Conservation (phyloP, 2,797 vertebrate species). For the Semotilus atromaculatus region DNA sequence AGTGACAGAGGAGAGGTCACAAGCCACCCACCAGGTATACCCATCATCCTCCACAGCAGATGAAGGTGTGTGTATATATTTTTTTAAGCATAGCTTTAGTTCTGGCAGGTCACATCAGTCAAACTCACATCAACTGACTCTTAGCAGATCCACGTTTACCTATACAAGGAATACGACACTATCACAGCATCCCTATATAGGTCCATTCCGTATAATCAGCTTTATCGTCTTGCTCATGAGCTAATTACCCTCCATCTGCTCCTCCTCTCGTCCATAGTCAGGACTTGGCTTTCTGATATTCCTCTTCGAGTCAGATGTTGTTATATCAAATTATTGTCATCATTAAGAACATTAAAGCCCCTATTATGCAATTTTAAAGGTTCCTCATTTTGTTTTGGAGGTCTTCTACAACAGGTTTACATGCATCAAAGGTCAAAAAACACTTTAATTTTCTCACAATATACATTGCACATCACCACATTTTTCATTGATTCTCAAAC, state of each 20-base stretch:
- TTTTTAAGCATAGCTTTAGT: not conserved
- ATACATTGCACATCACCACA: no score
- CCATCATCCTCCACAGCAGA: constrained; percentile 82
- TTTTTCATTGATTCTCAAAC: no score
- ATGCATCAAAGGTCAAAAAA: no score
- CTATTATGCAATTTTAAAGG: no score
- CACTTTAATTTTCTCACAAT: no score
- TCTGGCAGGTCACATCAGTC: not conserved
- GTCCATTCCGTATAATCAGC: not conserved
- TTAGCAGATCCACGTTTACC: not conserved
- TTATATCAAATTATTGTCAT: not conserved
- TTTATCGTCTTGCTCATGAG: not conserved
- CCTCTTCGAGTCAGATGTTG: not conserved
- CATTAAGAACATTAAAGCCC: not conserved
- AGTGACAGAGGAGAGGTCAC: constrained; percentile 87
- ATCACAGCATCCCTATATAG: not conserved
- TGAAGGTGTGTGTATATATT: constrained; percentile 82
- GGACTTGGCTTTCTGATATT: not conserved
- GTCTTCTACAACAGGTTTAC: no score
- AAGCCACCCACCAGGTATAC: constrained; percentile 91
- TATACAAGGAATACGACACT: not conserved
- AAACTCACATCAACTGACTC: not conserved
- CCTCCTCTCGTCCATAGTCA: not conserved
- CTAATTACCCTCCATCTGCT: not conserved
- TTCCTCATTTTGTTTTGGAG: no score